Conservation (phyloP, 2,888 invertebrate genomes). For the Acleris emargana region DNA sequence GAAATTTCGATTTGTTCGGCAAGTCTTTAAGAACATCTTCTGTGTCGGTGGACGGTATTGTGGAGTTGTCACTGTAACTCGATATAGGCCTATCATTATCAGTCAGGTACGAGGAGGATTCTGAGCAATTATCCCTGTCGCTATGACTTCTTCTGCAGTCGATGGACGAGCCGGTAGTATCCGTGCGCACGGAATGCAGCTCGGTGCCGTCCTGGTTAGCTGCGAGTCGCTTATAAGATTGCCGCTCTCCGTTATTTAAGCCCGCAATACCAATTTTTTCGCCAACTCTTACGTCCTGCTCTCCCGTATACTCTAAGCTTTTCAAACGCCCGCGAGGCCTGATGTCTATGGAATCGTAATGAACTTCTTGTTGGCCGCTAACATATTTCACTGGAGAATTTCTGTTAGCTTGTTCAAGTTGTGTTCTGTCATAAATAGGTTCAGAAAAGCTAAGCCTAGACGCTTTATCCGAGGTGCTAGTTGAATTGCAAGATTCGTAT, state of each 20-base stretch:
- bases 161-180: slow-evolving; percentile 70
- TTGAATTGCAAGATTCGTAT: slow-evolving; percentile 60
- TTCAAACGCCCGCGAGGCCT: slow-evolving; percentile 76
- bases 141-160: slow-evolving; percentile 77
- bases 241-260: slow-evolving; percentile 72
- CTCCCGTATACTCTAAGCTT: slow-evolving; percentile 69
- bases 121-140: slow-evolving; percentile 81
- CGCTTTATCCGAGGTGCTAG: slow-evolving; percentile 56
- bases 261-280: slow-evolving; percentile 67
- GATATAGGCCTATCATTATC: slow-evolving; percentile 80
- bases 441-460: slow-evolving; percentile 73
- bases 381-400: slow-evolving; percentile 67
- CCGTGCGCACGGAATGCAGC: slow-evolving; percentile 76
- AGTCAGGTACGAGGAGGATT: slow-evolving; percentile 78
- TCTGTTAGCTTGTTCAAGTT: slow-evolving; percentile 68
- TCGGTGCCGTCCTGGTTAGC: slow-evolving; percentile 71
- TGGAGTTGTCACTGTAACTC: slow-evolving; percentile 79
- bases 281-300: slow-evolving; percentile 57
- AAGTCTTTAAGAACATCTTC: slow-evolving; percentile 79
- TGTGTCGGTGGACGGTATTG: slow-evolving; percentile 77
- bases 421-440: slow-evolving; percentile 78
- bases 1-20: slow-evolving; percentile 76
- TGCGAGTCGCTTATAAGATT: slow-evolving; percentile 67
- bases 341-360: slow-evolving; percentile 80
- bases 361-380: slow-evolving; percentile 65